These are phyloP conservation scores for Parauchenoglanis punctatus DNA, from an alignment of 2,797 vertebrate species.

Conservation along the genomic window DNA sequence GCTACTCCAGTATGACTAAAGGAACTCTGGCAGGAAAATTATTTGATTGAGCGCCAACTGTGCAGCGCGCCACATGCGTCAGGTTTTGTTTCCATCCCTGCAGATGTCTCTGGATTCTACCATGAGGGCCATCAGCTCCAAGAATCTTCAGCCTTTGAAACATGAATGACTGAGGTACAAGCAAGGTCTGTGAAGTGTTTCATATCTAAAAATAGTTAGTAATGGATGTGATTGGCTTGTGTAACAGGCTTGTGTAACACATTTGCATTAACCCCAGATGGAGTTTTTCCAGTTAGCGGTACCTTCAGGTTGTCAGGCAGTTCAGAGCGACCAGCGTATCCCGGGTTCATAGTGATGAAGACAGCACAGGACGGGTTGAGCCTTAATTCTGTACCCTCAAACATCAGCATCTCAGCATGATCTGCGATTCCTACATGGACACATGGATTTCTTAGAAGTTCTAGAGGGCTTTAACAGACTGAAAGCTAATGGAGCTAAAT, in stretches of 20 bases:
- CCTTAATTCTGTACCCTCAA: conserved; percentile 88
- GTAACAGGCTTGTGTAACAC: neutral
- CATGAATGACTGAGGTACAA: neutral
- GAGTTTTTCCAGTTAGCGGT: conserved; percentile 10
- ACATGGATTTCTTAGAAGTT: neutral
- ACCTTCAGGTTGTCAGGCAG: conserved; percentile 93
- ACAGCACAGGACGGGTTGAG: conserved; percentile 89
- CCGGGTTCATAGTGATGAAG: conserved; percentile 95
- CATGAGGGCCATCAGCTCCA: neutral
- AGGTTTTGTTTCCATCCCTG: neutral
- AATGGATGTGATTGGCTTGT: neutral
- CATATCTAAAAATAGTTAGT: neutral
- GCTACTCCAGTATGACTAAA: neutral
- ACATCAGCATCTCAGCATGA: conserved; percentile 77
- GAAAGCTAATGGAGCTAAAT: conserved; percentile 2
- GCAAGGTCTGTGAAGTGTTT: neutral
- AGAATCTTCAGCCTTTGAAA: neutral
- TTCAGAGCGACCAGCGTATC: conserved; percentile 89
- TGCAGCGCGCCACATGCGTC: neutral
- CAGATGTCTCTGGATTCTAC: neutral
- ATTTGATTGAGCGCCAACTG: neutral
- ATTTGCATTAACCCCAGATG: neutral
- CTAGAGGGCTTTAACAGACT: no score
- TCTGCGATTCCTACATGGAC: conserved; percentile 79
- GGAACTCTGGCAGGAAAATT: neutral